Conservation (phyloP, 2,113 vertebrate genomes). For the Chaenogobius annularis region DNA sequence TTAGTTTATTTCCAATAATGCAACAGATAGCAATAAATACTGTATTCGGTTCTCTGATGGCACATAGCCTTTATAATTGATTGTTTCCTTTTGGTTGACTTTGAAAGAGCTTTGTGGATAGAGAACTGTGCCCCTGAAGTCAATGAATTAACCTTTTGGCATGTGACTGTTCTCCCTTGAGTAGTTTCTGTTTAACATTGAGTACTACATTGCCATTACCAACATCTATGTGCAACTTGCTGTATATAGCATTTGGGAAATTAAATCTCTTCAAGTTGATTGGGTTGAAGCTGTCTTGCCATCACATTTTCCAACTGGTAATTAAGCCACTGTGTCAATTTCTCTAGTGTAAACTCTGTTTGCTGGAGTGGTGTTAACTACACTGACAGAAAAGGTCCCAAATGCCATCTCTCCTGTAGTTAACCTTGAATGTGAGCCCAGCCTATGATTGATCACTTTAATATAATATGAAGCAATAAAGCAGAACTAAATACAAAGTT, state of each 20-base stretch:
- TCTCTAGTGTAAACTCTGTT: neutral
- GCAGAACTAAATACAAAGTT: slow-evolving; percentile 72
- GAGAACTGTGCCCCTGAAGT: no score
- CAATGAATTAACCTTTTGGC: no score
- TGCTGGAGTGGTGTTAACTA: slow-evolving; percentile 7
- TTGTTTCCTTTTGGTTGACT: no score
- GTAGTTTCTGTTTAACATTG: no score
- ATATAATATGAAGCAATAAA: slow-evolving; percentile 66
- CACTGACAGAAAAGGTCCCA: slow-evolving; percentile 29
- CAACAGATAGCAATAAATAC: no score
- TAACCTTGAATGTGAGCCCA: slow-evolving; percentile 32
- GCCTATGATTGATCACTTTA: slow-evolving; percentile 72
- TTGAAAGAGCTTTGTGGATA: no score
- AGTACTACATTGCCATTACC: neutral
- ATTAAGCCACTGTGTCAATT: neutral
- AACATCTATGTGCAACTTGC: neutral
- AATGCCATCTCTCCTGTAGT: slow-evolving; percentile 1
- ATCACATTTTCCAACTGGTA: neutral
- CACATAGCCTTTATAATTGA: no score
- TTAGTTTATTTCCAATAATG: no score
- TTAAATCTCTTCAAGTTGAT: no score
- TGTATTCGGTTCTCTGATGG: no score
- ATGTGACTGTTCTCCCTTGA: no score
- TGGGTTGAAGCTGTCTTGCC: neutral
- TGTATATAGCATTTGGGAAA: neutral